Evolutionary conservation across 2,888 invertebrate species (phyloP), one percentile per base, ranked within the genome.

Genomic region (Phragmatobia fuliginosa): DNA sequence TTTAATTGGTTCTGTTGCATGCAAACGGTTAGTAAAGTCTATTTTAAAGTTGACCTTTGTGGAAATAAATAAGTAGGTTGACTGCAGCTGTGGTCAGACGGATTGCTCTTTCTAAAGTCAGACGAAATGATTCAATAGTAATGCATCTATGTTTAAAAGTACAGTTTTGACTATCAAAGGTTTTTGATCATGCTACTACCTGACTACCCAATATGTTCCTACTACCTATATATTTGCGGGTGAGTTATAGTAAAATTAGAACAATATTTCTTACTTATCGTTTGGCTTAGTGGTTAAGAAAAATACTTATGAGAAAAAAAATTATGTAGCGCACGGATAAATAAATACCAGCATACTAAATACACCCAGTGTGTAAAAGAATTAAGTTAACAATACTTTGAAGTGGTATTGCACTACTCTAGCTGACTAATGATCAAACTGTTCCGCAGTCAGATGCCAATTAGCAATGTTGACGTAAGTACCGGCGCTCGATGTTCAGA

Each of bases 391-490:
- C 32, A 73, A 67, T 68, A 70, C 68, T 78, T 70, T 66, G 67
- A 33, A 32, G 62, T 38, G 41, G 32, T 71, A 66, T 72, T 75
- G 70, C 70, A 67, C 49, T 72, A 62, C 71, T 62, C 72, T 81
- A 66, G 45, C 78, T 80, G 81, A 82, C 28, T 69, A 73, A 71
- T 82, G 67, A 82, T 79, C 84, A 85, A 82, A 85, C 80, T 76
- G 80, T 81, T 80, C 82, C 71, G 68, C 62, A 73, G 73, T 74
- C 79, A 81, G 85, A 77, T 80, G 82, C 85, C 87, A 89, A 89
- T 88, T 88, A 88, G 82, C 80, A 69, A 41, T 85, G 85, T 87
- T 88, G 85, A 87, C 84, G 81, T 67, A 62, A 69, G 72, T 67
- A 75, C 62, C 67, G 71, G 62, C 52, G 67, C 68, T 71, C 75